phyloP scores from a whole-genome alignment of 1,140 invertebrate genomes.

The Platyscapa corneri region DNA sequence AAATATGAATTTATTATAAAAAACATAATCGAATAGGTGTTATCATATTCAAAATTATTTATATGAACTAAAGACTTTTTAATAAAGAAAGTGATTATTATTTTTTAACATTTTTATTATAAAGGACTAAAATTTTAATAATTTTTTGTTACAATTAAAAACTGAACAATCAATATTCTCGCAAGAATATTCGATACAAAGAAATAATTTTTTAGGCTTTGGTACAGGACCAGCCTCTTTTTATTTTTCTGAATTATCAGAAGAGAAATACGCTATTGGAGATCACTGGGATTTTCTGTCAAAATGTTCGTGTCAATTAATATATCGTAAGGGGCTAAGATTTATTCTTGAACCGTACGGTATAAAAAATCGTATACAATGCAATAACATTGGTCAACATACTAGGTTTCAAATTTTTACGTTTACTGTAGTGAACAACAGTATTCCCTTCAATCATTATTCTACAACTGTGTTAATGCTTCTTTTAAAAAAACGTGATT shows the following conservation, averaged over 20 bases:
- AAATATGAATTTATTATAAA: too few species aligned
- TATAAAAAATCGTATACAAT: slow-evolving; percentile 47
- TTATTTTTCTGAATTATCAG: not conserved
- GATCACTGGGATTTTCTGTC: slow-evolving; percentile 21
- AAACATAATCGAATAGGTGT: too few species aligned
- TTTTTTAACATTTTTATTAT: not conserved
- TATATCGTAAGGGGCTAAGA: not conserved
- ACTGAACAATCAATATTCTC: not conserved
- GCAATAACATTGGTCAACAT: slow-evolving; percentile 22
- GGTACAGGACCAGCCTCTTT: not conserved
- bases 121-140: not conserved
- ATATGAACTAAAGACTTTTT: too few species aligned
- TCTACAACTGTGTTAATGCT: not conserved
- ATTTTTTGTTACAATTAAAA: not conserved
- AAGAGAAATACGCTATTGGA: slow-evolving; percentile 29
- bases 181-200: not conserved
- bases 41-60: too few species aligned
- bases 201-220: not conserved
- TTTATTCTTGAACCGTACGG: not conserved
- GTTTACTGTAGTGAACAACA: not conserved
- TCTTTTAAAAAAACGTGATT: not conserved
- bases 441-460: not conserved
- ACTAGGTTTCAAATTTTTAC: slow-evolving; percentile 2
- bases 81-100: not conserved
- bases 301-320: not conserved